Conservation (phyloP, 2,888 invertebrate genomes). For the Cataglyphis rosenhaueri region DNA sequence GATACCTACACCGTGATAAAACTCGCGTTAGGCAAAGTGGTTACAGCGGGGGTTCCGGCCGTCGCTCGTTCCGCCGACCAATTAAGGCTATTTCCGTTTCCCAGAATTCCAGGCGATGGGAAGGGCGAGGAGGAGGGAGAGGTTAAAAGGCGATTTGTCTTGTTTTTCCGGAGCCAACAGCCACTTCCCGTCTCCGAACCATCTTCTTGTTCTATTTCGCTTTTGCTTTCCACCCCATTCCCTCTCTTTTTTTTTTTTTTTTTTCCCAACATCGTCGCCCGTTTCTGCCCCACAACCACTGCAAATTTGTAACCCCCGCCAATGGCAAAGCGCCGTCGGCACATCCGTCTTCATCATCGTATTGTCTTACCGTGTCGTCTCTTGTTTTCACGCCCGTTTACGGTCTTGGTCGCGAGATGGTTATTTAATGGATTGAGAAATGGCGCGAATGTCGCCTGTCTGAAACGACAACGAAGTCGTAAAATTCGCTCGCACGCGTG, state of each 20-base stretch:
- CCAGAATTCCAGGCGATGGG: constrained; percentile 49
- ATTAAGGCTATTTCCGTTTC: constrained; percentile 75
- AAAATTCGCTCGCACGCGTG: constrained; percentile 18
- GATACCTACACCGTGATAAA: constrained; percentile 63
- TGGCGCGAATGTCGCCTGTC: constrained; percentile 22
- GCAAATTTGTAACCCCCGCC: constrained; percentile 66
- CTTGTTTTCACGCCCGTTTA: constrained; percentile 37
- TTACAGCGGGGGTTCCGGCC: constrained; percentile 63
- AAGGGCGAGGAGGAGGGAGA: constrained; percentile 21
- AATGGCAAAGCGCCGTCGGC: constrained; percentile 42
- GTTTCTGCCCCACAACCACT: constrained; percentile 50
- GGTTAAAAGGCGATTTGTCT: constrained; percentile 79
- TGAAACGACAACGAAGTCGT: constrained; percentile 4
- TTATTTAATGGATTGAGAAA: constrained; percentile 54
- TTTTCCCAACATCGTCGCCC: constrained; percentile 8
- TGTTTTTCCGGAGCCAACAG: constrained; percentile 57
- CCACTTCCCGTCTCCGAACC: constrained; percentile 49
- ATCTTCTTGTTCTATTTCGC: constrained; percentile 43
- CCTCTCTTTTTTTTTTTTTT: background rate
- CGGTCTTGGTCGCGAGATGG: constrained; percentile 16
- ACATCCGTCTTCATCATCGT: constrained; percentile 70
- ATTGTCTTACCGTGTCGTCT: constrained; percentile 33
- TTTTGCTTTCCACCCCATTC: constrained; percentile 34
- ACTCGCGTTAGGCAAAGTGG: constrained; percentile 78
- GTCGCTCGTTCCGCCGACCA: constrained; percentile 69